Percentiles rank a stretch among this genome's conserved stretches.
Conservation (phyloP, 2,888 invertebrate species). For the Athetis lepigone region DNA sequence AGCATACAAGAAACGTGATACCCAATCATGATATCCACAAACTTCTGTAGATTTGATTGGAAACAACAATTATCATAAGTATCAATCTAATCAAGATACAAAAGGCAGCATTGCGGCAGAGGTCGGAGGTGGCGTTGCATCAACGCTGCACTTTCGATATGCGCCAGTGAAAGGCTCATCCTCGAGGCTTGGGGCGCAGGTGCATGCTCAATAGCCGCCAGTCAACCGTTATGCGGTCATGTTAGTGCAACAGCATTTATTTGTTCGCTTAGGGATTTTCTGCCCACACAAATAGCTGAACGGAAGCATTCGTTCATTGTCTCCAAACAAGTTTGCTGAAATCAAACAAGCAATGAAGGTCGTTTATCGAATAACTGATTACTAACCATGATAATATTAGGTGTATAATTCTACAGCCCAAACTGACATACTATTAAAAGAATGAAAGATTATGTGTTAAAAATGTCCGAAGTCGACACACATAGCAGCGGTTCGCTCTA, state of each 20-base stretch:
- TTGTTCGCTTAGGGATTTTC: conserved; percentile 55
- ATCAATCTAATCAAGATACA: conserved; percentile 66
- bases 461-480: conserved; percentile 28
- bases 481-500: conserved; percentile 52
- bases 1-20: conserved; percentile 47
- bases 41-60: conserved; percentile 59
- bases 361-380: not conserved
- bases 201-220: conserved; percentile 69
- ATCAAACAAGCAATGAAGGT: not conserved
- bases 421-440: conserved; percentile 3
- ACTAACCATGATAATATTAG: not conserved
- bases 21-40: conserved; percentile 46
- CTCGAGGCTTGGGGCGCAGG: conserved; percentile 66
- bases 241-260: conserved; percentile 67
- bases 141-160: conserved; percentile 87
- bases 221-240: conserved; percentile 67
- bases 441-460: conserved; percentile 13
- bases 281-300: conserved; percentile 54
- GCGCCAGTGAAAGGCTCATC: conserved; percentile 88
- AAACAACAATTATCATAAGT: conserved; percentile 61
- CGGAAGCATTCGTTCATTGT: conserved; percentile 53
- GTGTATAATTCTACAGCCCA: not conserved
- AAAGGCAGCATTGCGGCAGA: conserved; percentile 63
- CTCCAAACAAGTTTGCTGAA: conserved; percentile 1
- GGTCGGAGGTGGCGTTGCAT: conserved; percentile 86